Conservation (phyloP, 64 coral and sea anemone genomes). For the Astreopora myriophthalma region DNA sequence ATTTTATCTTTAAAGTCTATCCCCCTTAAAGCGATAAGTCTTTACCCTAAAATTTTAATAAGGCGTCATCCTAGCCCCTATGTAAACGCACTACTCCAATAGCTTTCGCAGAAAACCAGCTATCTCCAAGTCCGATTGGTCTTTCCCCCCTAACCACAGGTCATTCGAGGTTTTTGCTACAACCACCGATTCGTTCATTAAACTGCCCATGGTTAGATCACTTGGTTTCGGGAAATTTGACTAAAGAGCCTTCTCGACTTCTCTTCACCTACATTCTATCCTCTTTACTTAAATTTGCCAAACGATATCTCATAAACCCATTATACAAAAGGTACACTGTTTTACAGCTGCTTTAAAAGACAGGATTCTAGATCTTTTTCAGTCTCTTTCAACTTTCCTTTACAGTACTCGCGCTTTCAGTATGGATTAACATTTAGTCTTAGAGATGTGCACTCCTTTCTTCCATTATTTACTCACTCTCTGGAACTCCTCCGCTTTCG, state of each 20-base stretch:
- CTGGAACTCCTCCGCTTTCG: slow-evolving; percentile 67
- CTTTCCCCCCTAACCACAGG: slow-evolving; percentile 93
- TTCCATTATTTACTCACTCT: slow-evolving; percentile 71
- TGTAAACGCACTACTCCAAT: slow-evolving; percentile 85
- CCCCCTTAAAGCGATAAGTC: slow-evolving; percentile 58
- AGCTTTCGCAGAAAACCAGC: slow-evolving; percentile 97
- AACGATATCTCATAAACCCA: slow-evolving; percentile 85
- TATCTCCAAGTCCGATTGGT: slow-evolving; percentile 94
- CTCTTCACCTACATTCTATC: slow-evolving; percentile 78
- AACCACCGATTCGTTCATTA: slow-evolving; percentile 88
- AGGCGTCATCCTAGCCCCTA: not conserved
- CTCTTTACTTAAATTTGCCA: slow-evolving; percentile 86
- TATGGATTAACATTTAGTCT: slow-evolving; percentile 81
- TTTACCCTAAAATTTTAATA: slow-evolving; percentile 73
- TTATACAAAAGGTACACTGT: slow-evolving; percentile 93
- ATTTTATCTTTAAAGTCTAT: slow-evolving; percentile 81
- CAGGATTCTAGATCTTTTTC: slow-evolving; percentile 79
- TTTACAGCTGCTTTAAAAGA: slow-evolving; percentile 78
- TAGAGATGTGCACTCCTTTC: slow-evolving; percentile 76
- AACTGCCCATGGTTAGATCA: slow-evolving; percentile 92
- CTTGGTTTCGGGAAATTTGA: slow-evolving; percentile 97
- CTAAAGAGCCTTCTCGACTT: slow-evolving; percentile 74
- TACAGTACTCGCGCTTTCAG: slow-evolving; percentile 89
- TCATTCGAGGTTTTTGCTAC: slow-evolving; percentile 93
- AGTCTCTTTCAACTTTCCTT: slow-evolving; percentile 93